Conservation (phyloP, 1,140 invertebrate genomes). For the Andricus grossulariae region DNA sequence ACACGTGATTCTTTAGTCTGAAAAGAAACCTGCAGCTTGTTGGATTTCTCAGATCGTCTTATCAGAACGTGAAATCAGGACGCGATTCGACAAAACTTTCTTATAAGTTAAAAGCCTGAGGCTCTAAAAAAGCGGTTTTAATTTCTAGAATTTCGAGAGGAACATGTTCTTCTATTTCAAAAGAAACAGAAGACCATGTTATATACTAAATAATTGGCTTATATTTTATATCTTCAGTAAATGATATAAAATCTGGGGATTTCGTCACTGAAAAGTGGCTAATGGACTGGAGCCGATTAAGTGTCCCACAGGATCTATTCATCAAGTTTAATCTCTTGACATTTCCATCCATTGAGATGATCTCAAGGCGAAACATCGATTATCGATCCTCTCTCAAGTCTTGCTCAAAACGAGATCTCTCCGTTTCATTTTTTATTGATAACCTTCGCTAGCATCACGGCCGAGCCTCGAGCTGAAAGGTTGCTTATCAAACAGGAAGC, state of each 20-base stretch:
- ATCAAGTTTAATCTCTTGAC: constrained; percentile 11
- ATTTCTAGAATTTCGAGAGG: no score
- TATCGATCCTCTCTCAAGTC: neutral
- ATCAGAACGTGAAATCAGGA: neutral
- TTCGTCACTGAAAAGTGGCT: neutral
- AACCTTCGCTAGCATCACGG: constrained; percentile 23
- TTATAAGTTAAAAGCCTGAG: neutral
- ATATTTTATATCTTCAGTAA: neutral
- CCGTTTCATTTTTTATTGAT: constrained; percentile 24
- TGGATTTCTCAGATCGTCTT: constrained; percentile 4
- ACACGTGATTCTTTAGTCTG: constrained; percentile 10
- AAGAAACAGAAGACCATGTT: no score
- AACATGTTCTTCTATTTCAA: no score
- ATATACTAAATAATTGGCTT: no score
- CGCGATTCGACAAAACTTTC: neutral
- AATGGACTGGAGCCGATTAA: neutral
- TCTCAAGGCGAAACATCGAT: neutral
- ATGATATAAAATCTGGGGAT: neutral
- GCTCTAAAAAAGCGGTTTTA: neutral
- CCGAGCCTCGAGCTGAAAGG: constrained; percentile 16
- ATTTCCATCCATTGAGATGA: neutral
- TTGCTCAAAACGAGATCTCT: constrained; percentile 7
- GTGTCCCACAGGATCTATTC: neutral
- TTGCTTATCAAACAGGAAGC: constrained; percentile 31
- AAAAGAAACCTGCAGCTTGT: constrained; percentile 9